Evolutionary conservation across 2,797 vertebrate species (phyloP), one percentile per base, ranked within the genome.

Genomic region (Botia almorhae): DNA sequence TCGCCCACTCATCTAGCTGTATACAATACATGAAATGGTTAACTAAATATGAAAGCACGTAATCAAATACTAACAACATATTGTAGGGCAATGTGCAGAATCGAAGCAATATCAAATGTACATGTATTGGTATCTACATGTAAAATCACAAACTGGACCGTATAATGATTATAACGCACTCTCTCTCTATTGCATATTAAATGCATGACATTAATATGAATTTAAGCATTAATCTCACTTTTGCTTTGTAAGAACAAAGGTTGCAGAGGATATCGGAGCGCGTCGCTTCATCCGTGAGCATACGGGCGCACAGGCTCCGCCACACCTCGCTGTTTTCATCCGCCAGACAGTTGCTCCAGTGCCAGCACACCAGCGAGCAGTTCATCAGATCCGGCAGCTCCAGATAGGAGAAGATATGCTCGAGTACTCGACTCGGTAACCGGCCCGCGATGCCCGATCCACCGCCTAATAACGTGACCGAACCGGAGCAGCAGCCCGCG

Each of bases 281-380:
- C 90, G 98, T 77, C 70, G 98, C 96, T 85, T 99, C 98, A 13
- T 98, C 96, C 69, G 93, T 96, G 76, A 99, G 91, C 69, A 87
- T 87, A 82, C 97, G 96, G 81, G 82, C 88, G 84, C 93, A 95
- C 83, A 98, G 93, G 91, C 96, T 97, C 88, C 97, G 96, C 97
- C 97, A 99, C 94, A 99, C 97, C 93, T 99, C 98, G 91, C 96
- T 98, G 91, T 98, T 99, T 87, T 98, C 97, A 80, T 99, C 97
- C 71, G 96, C 93, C 81, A 99, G 92, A 69, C 96, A 96, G 83
- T 91, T 94, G 91, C 95, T 94, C 98, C 98, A 99, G 85, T 97
- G 96, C 92, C 96, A 96, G 88, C 97, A 98, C 5, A 98, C 97
- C 81, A 98, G 79, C 48, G 95, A 89, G 87, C 97, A 98, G 56